Conservation (phyloP, 1,140 invertebrate species). For the Periplaneta americana region DNA sequence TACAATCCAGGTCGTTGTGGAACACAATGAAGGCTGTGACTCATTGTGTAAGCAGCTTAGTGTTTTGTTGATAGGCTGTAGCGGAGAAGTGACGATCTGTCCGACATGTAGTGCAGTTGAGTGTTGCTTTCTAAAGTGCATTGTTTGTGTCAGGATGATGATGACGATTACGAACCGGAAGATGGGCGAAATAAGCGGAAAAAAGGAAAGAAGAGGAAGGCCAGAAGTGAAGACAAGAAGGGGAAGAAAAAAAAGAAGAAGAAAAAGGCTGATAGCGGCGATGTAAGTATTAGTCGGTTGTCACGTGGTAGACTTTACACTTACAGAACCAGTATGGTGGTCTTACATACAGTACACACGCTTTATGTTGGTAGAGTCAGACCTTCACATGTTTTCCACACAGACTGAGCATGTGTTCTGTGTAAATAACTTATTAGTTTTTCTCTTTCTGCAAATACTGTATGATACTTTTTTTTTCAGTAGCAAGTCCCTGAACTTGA, state of each 20-base stretch:
- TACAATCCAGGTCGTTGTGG: no score
- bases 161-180: conserved; percentile 82
- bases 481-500: no score
- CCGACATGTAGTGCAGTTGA: not conserved
- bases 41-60: no score
- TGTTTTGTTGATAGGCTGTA: not conserved
- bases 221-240: conserved; percentile 79
- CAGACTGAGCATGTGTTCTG: no score
- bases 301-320: no score
- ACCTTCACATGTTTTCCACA: not conserved
- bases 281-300: conserved; percentile 47
- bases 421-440: no score
- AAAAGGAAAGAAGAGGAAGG: conserved; percentile 88
- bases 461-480: no score
- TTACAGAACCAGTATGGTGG: no score
- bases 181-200: conserved; percentile 73
- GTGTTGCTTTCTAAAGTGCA: not conserved
- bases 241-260: conserved; percentile 91
- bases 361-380: not conserved
- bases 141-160: conserved; percentile 48
- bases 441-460: no score
- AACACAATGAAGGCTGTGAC: no score
- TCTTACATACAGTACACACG: no score
- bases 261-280: conserved; percentile 85
- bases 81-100: no score